Evolutionary conservation across 2,888 invertebrate genomes (phyloP).

Genomic region (Troides oblongomaculatus): DNA sequence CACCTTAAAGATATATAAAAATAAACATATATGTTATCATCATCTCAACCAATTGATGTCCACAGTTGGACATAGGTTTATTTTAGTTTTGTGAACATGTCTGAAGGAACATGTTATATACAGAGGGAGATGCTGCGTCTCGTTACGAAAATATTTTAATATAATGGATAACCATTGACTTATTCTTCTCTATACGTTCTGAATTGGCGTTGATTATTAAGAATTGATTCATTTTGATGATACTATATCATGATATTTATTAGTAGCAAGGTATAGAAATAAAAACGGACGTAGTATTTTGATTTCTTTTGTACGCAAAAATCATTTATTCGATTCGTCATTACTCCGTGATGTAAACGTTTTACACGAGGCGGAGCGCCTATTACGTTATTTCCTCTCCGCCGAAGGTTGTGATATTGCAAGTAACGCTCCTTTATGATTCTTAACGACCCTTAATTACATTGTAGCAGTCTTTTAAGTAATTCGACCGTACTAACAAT

Average conservation of each 20-base stretch:
- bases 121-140: too few species aligned
- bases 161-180: too few species aligned
- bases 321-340: neutral
- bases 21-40: too few species aligned
- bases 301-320: neutral
- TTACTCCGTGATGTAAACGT: neutral
- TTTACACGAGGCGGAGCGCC: slow-evolving; percentile 18
- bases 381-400: slow-evolving; percentile 12
- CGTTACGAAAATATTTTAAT: too few species aligned
- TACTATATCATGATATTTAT: neutral
- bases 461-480: slow-evolving; percentile 2
- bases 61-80: too few species aligned
- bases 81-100: too few species aligned
- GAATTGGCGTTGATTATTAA: too few species aligned
- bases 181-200: too few species aligned
- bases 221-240: too few species aligned
- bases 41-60: too few species aligned
- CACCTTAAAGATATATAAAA: too few species aligned
- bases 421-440: slow-evolving; percentile 27
- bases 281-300: neutral
- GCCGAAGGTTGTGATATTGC: slow-evolving; percentile 16
- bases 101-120: too few species aligned
- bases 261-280: neutral
- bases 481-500: neutral
- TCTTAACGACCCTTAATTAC: slow-evolving; percentile 22